Evolutionary conservation across 2,113 vertebrate genomes (phyloP), one percentile per base, ranked within the genome.

Genomic region (Passer montanus): DNA sequence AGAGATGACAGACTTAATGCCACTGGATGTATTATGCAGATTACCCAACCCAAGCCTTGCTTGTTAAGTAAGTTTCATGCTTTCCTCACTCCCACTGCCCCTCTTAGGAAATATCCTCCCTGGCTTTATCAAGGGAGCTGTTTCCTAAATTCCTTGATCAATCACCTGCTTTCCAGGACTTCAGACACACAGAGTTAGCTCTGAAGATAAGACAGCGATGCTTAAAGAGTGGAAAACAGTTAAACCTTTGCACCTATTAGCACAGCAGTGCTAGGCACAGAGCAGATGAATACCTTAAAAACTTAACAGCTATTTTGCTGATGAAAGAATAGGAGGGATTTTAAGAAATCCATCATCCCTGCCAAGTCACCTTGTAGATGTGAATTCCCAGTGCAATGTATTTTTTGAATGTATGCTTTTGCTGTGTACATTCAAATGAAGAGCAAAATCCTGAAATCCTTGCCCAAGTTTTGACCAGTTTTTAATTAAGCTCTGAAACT

Each of bases 21-120:
- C 95, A 67, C 91, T 95, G 97, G 98, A 98, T 98, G 97, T 96
- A 98, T 97, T 98, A 98, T 98, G 97, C 92, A 98, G 97, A 98
- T 97, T 97, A 96, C 79, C 88, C 95, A 97, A 93, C 94, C 97
- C 96, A 68, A 97, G 95, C 89, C 97, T 91, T 91, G 97, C 98
- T 97, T 96, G 97, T 98, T 97, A 98, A 98, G 60, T 97, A 98
- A 97, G 97, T 98, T 97, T 96, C 96, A 74, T 60, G 88, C 87
- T 78, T 94, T 78, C 91, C 85, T 93, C 94, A 64, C 82, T 93
- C 90, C 64, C 82, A 64, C 78, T 85, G 66, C 83, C 86, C 89
- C 93, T 93, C 94, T 96, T 86, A 94, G 95, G 92, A 97, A 94
- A 96, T 85, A 97, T 86, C 91, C 96, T 97, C 89, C 85, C 88